Evolutionary conservation across 2,888 invertebrate genomes (phyloP), one percentile per base, ranked within the genome.

Genomic region (Boloria euphrosyne): DNA sequence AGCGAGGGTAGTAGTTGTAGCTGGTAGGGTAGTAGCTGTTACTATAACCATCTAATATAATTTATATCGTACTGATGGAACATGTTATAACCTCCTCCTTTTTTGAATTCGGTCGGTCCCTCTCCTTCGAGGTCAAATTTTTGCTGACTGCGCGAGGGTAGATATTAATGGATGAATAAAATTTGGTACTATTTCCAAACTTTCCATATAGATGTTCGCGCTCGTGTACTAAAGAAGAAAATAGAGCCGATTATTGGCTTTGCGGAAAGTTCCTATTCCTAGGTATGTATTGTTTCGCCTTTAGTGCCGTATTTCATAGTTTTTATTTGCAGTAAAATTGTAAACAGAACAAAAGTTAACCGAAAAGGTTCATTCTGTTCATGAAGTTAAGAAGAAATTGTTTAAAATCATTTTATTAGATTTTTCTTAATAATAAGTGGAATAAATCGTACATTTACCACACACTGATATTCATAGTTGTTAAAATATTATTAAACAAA

Each of bases 221-320:
- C 7, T 38, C 14, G 43, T 53, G 57, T 18, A 31, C 43, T 46
- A 27, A 43, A 63, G 44, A 63, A 13, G 17, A 59, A 64, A 63
- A 65, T 65, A 63, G 60, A 70, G 65, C 66, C 68, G 71, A 69
- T 68, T 71, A 71, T 46, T 59, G 54, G 52, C 43, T 58, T 62
- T 43, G 22, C 57, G 51, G 18, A 16, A 65, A 60, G 38, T 57
- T 47, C 38, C n/a, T n/a, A n/a, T n/a, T 64, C 14, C 14, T 27
- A 27, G 50, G 62, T 38, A 52, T 57, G 65, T 61, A 55, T 51
- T 57, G 46, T 63, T 62, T 16, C 31, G 59, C 66, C 57, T 62
- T 66, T 66, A 66, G 62, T 51, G 51, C 27, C 47, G 52, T 47
- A 50, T 31, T n/a, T 44, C 38, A n/a, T 57, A 38, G 51, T 57